A percentile compares a stretch with the other conserved stretches of the same genome.
Conservation (phyloP, 2,888 invertebrate species). For the Cephalotes varians region DNA sequence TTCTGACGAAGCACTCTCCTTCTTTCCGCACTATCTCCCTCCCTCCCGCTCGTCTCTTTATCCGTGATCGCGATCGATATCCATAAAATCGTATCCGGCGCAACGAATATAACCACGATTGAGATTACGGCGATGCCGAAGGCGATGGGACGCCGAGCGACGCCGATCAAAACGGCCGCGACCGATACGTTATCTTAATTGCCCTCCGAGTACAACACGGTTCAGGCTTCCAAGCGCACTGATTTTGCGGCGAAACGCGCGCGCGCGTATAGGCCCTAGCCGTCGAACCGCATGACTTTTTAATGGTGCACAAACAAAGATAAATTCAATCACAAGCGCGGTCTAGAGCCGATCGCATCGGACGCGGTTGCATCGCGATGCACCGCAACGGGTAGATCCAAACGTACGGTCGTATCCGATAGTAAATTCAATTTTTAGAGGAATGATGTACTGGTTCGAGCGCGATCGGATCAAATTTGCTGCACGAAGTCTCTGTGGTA, state of each 20-base stretch:
- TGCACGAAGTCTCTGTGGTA: not conserved
- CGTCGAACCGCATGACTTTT: not conserved
- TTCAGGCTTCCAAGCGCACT: slow-evolving; percentile 10
- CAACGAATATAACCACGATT: slow-evolving; percentile 46
- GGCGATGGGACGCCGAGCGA: slow-evolving; percentile 46
- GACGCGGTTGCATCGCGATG: slow-evolving; percentile 8
- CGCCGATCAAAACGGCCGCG: slow-evolving; percentile 42
- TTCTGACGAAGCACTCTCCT: slow-evolving; percentile 14
- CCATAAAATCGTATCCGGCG: slow-evolving; percentile 45
- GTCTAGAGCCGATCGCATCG: slow-evolving; percentile 12
- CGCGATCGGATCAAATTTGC: slow-evolving; percentile 14
- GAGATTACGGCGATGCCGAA: slow-evolving; percentile 45
- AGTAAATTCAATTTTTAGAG: slow-evolving; percentile 41
- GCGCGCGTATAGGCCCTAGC: not conserved
- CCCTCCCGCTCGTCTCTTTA: not conserved
- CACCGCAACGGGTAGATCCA: not conserved
- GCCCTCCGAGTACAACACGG: slow-evolving; percentile 31
- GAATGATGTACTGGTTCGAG: not conserved
- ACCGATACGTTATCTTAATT: slow-evolving; percentile 56
- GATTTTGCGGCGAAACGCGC: slow-evolving; percentile 24
- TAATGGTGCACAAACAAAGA: slow-evolving; percentile 35
- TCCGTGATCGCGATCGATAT: slow-evolving; percentile 40
- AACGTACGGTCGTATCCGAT: slow-evolving; percentile 10
- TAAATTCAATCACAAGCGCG: slow-evolving; percentile 13
- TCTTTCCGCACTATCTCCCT: not conserved